Evolutionary conservation across 2,888 invertebrate species (phyloP).

Genomic region (Eupithecia pulchellata): DNA sequence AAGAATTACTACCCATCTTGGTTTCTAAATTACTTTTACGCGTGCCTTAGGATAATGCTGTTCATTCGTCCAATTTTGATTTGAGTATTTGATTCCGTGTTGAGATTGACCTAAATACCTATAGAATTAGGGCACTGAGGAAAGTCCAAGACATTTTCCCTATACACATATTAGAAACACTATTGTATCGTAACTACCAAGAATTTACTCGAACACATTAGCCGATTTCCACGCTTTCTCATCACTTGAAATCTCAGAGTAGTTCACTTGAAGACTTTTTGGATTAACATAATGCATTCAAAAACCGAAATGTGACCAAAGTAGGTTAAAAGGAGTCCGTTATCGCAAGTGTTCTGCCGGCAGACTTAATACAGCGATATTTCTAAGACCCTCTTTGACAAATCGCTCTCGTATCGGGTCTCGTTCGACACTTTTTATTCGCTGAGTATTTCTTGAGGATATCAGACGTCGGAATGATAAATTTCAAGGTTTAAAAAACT

Average conservation of each 20-base stretch:
- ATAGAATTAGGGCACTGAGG: neutral
- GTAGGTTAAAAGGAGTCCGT: conserved; percentile 29
- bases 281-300: conserved; percentile 35
- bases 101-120: neutral
- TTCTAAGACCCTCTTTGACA: conserved; percentile 58
- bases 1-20: neutral
- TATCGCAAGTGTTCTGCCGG: conserved; percentile 30
- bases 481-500: conserved; percentile 46
- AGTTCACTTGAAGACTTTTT: conserved; percentile 30
- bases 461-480: conserved; percentile 51
- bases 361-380: conserved; percentile 41
- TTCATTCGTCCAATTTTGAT: no score
- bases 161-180: neutral
- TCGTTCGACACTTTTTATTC: conserved; percentile 58
- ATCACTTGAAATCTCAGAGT: conserved; percentile 28
- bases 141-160: neutral
- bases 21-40: neutral
- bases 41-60: neutral
- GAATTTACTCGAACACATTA: conserved; percentile 29
- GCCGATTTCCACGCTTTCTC: conserved; percentile 39
- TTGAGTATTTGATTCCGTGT: no score
- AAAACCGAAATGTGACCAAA: conserved; percentile 26
- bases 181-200: no score
- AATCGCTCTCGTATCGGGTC: conserved; percentile 61
- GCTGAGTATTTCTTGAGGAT: conserved; percentile 51